Base-by-base conservation (phyloP, 1,140 invertebrate genomes). In the Drosophila virilis region DNA sequence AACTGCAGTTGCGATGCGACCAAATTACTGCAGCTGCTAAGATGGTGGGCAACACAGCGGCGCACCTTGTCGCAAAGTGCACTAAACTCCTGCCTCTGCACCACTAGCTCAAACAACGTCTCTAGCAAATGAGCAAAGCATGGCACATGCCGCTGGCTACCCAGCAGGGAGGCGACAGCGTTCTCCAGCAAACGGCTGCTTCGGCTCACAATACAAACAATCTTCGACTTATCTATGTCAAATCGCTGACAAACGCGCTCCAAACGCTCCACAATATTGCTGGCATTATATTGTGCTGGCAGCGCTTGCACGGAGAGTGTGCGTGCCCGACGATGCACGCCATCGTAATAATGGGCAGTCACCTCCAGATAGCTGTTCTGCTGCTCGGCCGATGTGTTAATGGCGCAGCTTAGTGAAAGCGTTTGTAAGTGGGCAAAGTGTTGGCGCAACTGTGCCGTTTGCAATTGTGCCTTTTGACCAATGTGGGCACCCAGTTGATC, bases 141-240 rank as follows among this genome's bases (percentile, higher is more conserved):
- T 2, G 77, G 77, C 33, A 77, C 22, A 57, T 79, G 74, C 0
- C 64, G 52, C n/a, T 69, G 69, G 2, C 28, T 60, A 5, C 74
- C 77, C 17, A 79, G 10, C 13, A 79, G 15, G 0, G 38, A 37
- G 6, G 55, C 43, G 2, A 77, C 17, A 1, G 65, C 77, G 6
- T 68, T 48, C 40, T 77, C 64, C 6, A 79, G 15, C 38, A 77
- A 22, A 3, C 48, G 33, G n/a, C 22, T 43, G 33, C 55, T 50
- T 8, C 35, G 22, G 15, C 42, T 77, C 6, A 79, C 77, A 8
- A 77, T 43, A 22, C 77, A 79, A 9, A 57, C 43, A n/a, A 79
- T 65, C 13, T 74, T 74, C 0, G 74, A 66, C 40, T 79, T 77
- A 4, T 60, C 13, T 8, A 79, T 79, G 28, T 74, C 70, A n/a